Percentiles rank a stretch among this genome's conserved stretches.
Conservation (phyloP, 2,113 vertebrate genomes). For the Forbesichthys agassizii region DNA sequence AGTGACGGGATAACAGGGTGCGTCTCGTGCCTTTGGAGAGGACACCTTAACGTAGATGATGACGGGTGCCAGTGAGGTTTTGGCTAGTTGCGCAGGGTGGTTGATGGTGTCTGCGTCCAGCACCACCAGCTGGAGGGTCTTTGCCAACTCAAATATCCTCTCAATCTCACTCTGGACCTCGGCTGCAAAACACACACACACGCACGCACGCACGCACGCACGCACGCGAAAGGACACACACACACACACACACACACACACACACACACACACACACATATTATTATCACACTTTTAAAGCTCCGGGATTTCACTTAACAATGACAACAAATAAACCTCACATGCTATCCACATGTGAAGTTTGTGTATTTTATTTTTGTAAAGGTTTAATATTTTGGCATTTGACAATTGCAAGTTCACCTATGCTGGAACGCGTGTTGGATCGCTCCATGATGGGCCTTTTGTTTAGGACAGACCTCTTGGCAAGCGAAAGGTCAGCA, state of each 20-base stretch:
- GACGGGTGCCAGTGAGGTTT: conserved; percentile 95
- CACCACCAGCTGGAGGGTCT: conserved; percentile 93
- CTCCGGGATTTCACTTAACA: too few species aligned
- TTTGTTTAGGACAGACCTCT: conserved; percentile 96
- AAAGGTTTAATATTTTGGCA: not conserved
- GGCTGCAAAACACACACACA: conserved; percentile 67
- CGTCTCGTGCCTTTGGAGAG: conserved; percentile 86
- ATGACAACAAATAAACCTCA: too few species aligned
- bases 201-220: not conserved
- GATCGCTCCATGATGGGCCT: conserved; percentile 95
- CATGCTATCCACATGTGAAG: not conserved
- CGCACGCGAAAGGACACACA: not conserved
- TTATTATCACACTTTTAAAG: too few species aligned
- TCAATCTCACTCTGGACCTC: conserved; percentile 98
- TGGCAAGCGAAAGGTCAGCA: conserved; percentile 92
- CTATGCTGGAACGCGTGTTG: conserved; percentile 91
- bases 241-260: not conserved
- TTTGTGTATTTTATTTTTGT: not conserved
- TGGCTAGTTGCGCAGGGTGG: conserved; percentile 92
- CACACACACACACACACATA: too few species aligned
- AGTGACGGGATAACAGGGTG: not conserved
- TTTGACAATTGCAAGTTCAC: conserved; percentile 68
- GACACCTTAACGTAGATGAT: conserved; percentile 97
- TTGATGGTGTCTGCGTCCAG: conserved; percentile 97
- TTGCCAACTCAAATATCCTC: conserved; percentile 95